Conservation (phyloP, 2,797 vertebrate genomes). For the Falco rusticolus region DNA sequence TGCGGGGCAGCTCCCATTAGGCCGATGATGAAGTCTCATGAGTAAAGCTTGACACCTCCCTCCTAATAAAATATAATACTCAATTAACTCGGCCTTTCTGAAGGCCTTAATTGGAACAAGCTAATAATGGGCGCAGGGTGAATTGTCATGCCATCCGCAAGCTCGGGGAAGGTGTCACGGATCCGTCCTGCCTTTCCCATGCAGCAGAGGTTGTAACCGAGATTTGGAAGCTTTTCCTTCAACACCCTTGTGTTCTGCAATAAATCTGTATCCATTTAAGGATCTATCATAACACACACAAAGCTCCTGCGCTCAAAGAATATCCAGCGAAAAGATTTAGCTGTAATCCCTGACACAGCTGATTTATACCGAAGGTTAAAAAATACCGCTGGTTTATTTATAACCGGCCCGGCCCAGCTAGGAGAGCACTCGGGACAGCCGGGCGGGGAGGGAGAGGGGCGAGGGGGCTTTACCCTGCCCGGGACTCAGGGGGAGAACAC, state of each 20-base stretch:
- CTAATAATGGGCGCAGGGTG: slow-evolving; percentile 66
- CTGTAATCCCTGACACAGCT: slow-evolving; percentile 69
- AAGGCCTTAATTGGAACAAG: slow-evolving; percentile 71
- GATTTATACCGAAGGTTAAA: slow-evolving; percentile 63
- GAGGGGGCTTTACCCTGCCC: background rate
- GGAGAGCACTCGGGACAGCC: background rate
- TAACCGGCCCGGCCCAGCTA: background rate
- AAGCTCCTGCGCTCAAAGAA: slow-evolving; percentile 65
- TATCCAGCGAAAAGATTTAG: slow-evolving; percentile 67
- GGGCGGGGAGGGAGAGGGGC: background rate
- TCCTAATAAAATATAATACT: slow-evolving; percentile 71
- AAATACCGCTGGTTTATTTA: slow-evolving; percentile 51
- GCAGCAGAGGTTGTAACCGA: slow-evolving; percentile 4
- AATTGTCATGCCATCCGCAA: slow-evolving; percentile 52
- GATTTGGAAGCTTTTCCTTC: slow-evolving; percentile 66
- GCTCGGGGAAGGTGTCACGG: slow-evolving; percentile 40
- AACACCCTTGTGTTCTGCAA: slow-evolving; percentile 56
- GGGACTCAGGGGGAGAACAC: background rate
- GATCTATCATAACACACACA: slow-evolving; percentile 61
- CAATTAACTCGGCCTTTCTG: slow-evolving; percentile 69
- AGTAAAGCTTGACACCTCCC: slow-evolving; percentile 71
- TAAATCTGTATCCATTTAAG: slow-evolving; percentile 70
- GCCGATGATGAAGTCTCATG: slow-evolving; percentile 65
- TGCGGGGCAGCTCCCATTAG: slow-evolving; percentile 29
- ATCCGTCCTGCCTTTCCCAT: slow-evolving; percentile 35